Base-by-base conservation (phyloP, 1,140 invertebrate species). In the Sesamia nonagrioides region DNA sequence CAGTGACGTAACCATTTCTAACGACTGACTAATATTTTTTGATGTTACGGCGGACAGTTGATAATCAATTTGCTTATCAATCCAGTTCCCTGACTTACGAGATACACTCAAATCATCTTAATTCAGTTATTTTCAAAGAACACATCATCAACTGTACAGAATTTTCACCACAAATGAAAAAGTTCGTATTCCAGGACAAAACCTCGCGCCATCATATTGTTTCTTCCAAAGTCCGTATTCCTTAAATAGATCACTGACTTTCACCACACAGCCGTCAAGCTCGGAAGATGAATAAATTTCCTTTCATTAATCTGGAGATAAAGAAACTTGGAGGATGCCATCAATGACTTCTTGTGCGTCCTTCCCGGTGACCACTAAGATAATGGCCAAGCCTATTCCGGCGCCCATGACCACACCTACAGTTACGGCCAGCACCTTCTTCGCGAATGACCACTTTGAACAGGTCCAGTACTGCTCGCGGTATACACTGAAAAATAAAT, bases 391-490 rank as follows among this genome's bases (percentile, higher is more conserved):
- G 15, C 60, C 60, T 13, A 69, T 50, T 2, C 18, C 66, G 4
- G 18, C 66, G 18, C 92, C 89, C 6, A 89, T 54, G 5, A 92
- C 82, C 0, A 93, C 73, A 6, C 83, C 88, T 5, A 93, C 88
- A 0, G 86, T 74, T 4, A 89, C 82, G 2, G 88, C 86, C n/a
- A 95, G 84, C 7, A 85, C 18, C n/a, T 87, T 82, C 76, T 93
- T 90, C 1, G 80, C 78, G 13, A 79, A 85, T 0, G 93, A 86
- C 93, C 93, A 94, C 56, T 83, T 88, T 0, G 89, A 87, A 66
- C 91, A 94, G 9, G 87, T 86, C 85, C 93, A 95, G 75, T 95
- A 95, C 56, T 95, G 93, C 81, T 95, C 93, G 4, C 85, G 84
- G 7, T 90, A 77, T 0, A 93, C 89, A 45, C 93, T 94, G 87